phyloP scores from a whole-genome alignment of 2,888 invertebrate species.

The Glyphotaelius pellucidus region DNA sequence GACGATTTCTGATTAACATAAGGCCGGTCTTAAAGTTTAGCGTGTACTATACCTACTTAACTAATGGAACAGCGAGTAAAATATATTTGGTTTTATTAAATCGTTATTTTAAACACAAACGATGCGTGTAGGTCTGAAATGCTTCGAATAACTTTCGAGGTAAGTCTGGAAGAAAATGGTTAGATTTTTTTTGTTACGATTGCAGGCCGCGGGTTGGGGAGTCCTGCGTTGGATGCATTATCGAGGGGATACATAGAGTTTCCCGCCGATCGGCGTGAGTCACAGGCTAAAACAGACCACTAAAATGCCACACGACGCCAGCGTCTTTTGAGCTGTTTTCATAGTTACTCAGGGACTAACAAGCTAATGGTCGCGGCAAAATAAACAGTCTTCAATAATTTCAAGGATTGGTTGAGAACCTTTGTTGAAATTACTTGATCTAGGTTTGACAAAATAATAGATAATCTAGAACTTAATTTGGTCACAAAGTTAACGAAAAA shows the following conservation, averaged over 20 bases:
- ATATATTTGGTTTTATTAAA: background rate
- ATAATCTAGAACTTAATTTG: too few relatives aligned
- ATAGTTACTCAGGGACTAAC: background rate
- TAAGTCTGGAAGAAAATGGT: background rate
- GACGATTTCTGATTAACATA: too few relatives aligned
- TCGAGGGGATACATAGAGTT: slow-evolving; percentile 37
- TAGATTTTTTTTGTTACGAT: background rate
- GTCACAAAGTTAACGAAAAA: too few relatives aligned
- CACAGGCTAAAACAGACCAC: slow-evolving; percentile 61
- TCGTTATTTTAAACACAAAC: background rate
- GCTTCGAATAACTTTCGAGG: too few relatives aligned
- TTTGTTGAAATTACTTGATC: background rate
- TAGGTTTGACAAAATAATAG: background rate
- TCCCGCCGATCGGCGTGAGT: slow-evolving; percentile 61
- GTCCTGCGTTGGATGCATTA: slow-evolving; percentile 27
- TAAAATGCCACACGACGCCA: slow-evolving; percentile 60
- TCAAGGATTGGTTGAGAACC: background rate
- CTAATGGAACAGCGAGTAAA: too few relatives aligned
- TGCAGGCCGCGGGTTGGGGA: slow-evolving; percentile 19
- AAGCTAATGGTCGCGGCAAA: background rate
- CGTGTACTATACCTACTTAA: background rate
- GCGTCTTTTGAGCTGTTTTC: background rate
- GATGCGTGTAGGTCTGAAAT: background rate
- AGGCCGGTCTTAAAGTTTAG: too few relatives aligned
- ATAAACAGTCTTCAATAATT: background rate